Evolutionary conservation across 2,113 vertebrate species (phyloP), one percentile per base, ranked within the genome.

Genomic region (Rhinogobius similis): DNA sequence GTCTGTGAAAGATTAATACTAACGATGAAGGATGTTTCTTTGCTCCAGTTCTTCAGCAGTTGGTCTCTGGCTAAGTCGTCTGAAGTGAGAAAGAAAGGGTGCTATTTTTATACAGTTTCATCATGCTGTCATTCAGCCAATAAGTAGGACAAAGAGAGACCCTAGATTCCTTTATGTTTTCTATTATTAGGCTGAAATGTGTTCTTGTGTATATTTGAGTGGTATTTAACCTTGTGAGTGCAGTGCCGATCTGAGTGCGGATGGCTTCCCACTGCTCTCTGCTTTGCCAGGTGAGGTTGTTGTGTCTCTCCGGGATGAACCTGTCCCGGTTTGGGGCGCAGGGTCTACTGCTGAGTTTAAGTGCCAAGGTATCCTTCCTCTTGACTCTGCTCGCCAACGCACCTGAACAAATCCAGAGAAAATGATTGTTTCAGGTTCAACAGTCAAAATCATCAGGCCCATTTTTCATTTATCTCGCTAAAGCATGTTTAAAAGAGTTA

Each of bases 231-330:
- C 97, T 93, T 75, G 96, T 98, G 72, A 99, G 89, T 0, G 96
- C 95, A 0, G 94, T 95, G 73, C 97, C 97, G 39, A 99, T 99
- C 87, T 98, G 96, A 0, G 96, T 94, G 67, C 97, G 94, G 55
- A 98, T 96, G 90, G 96, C 95, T 1, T 98, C 96, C 96, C 98
- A 98, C 79, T 99, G 97, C 81, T 98, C 97, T 78, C 94, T 94
- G 92, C 94, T 98, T 92, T 98, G 96, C 86, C 94, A 95, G 76
- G 96, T 96, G 83, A 98, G 95, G 29, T 92, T 81, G 0, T 87
- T 88, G 87, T 95, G 92, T 65, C 87, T 77, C 20, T 90, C 87
- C 67, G 85, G 86, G 16, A 39, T 36, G 20, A 89, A 90, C 50
- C 89, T 56, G 71, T 91, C 89, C 74, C 91, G 58, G n/a, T 94